Evolutionary conservation across 2,797 vertebrate species (phyloP), one percentile per base, ranked within the genome.

Genomic region (Pseudomugil tenellus): DNA sequence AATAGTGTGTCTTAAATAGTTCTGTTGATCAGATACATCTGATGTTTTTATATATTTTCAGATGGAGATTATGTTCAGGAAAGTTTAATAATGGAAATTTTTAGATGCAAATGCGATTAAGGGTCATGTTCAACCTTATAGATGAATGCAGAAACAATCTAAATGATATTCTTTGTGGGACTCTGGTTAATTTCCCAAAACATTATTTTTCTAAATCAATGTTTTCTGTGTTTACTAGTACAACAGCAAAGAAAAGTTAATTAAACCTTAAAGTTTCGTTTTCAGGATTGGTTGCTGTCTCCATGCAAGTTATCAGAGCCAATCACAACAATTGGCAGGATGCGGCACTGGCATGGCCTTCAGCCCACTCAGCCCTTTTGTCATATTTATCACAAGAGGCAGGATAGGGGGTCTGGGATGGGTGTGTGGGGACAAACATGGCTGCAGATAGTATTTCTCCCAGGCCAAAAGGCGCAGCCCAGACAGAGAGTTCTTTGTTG

Each of bases 401-500:
- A 90, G 89, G 87, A 89, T 87, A 81, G 76, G 86, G 87, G 84
- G 6, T 21, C 41, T 2, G 11, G 46, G 21, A 6, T 46, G 43
- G n/a, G 43, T 21, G 46, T 2, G 21, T 10, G 85, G 66, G 70
- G 81, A 88, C n/a, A 74, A 62, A 66, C 26, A 31, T 82, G 84
- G 76, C 79, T 89, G 84, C 58, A 89, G 92, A 92, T 89, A 90
- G 89, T 86, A 86, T 94, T 93, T 92, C 92, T 89, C 72, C 77
- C 84, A 79, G 79, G 83, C 87, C 90, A 85, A 89, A 91, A 92
- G 84, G 83, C 88, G 57, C 85, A 78, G 83, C 76, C 78, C 81
- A 70, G 89, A 94, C 91, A 94, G 92, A 91, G 81, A 62, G 77
- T 76, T 89, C 93, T 92, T 92, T 93, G 91, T 94, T 93, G 86